A percentile compares a stretch with the other conserved stretches of the same genome.
Conservation (phyloP, 2,797 vertebrate species). For the Acipenser transmontanus region DNA sequence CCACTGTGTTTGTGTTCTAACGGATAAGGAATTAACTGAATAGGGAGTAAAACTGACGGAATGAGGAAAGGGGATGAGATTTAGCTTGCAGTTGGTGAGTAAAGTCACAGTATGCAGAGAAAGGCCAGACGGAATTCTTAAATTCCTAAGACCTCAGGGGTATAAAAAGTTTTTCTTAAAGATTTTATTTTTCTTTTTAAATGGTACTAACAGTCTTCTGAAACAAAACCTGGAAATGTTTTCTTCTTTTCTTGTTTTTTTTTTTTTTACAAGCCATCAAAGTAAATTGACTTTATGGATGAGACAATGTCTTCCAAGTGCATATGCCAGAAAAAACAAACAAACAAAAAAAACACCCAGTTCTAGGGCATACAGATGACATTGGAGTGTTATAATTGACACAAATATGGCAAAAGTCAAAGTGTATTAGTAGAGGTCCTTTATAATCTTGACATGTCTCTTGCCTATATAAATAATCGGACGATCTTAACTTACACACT, state of each 20-base stretch:
- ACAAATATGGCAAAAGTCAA: conserved; percentile 10
- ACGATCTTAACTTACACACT: background rate
- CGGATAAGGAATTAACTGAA: background rate
- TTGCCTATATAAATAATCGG: background rate
- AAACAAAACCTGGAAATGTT: too few relatives aligned
- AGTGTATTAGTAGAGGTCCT: background rate
- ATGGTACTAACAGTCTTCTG: too few relatives aligned
- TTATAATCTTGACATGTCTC: conserved; percentile 6
- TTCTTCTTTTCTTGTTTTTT: too few relatives aligned
- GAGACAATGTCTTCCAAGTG: conserved; percentile 5
- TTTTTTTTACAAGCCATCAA: too few relatives aligned
- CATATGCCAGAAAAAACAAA: background rate
- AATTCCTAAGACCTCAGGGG: background rate
- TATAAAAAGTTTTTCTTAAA: too few relatives aligned
- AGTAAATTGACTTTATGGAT: too few relatives aligned
- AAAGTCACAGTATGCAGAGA: conserved; percentile 47
- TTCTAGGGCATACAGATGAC: conserved; percentile 3
- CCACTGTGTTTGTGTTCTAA: too few relatives aligned
- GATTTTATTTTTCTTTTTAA: conserved; percentile 15
- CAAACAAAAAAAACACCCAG: too few relatives aligned
- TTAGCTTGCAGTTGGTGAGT: conserved; percentile 26
- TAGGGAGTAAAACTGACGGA: conserved; percentile 11
- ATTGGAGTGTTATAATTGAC: conserved; percentile 9
- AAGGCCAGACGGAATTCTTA: conserved; percentile 37
- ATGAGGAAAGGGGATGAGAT: conserved; percentile 26